Evolutionary conservation across 2,888 invertebrate species (phyloP).

Genomic region (Rhamphomyia laevipes): DNA sequence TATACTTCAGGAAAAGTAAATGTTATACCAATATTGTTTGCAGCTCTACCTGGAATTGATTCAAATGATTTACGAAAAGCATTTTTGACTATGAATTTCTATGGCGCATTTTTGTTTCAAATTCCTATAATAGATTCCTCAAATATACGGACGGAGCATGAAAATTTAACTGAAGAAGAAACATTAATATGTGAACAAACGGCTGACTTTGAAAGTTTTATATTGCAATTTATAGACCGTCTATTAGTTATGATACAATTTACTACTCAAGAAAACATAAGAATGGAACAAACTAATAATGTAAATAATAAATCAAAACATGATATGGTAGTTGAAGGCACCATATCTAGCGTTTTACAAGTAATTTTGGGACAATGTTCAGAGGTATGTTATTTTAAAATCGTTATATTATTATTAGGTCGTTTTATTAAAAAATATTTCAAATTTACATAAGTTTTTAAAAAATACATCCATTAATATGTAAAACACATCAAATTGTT

Average conservation of each 20-base stretch:
- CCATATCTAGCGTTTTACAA: constrained; percentile 53
- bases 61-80: constrained; percentile 75
- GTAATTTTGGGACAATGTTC: constrained; percentile 63
- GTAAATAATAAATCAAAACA: constrained; percentile 51
- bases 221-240: constrained; percentile 72
- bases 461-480: neutral
- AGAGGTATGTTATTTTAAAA: constrained; percentile 39
- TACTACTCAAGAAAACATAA: constrained; percentile 53
- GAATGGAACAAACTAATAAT: constrained; percentile 49
- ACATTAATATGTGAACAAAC: constrained; percentile 63
- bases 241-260: constrained; percentile 60
- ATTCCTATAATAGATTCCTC: constrained; percentile 81
- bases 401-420: too few relatives aligned
- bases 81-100: constrained; percentile 63
- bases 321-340: constrained; percentile 60
- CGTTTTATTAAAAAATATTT: too few relatives aligned
- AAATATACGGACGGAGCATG: constrained; percentile 51
- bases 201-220: constrained; percentile 80
- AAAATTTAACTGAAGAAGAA: constrained; percentile 68
- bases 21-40: constrained; percentile 67
- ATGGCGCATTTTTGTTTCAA: constrained; percentile 62
- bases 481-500: too few relatives aligned
- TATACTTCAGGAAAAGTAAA: constrained; percentile 70
- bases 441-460: too few relatives aligned
- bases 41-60: constrained; percentile 78